Evolutionary conservation across 2,113 vertebrate genomes (phyloP).

Genomic region (crab-eating macaque (Macaca fascicularis)): T2T-MFA8v1.1 NC_088386.1:99624501-99625000

Average conservation of each 20-base stretch:
- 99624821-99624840: conserved; percentile 57
- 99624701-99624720: conserved; percentile 73
- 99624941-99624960: neutral
- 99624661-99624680: conserved; percentile 82
- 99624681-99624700: conserved; percentile 74
- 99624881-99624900: conserved; percentile 80
- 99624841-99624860: conserved; percentile 60
- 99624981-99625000: neutral
- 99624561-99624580: neutral
- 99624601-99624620: neutral
- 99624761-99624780: conserved; percentile 40
- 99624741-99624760: conserved; percentile 52
- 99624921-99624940: conserved; percentile 81
- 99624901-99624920: conserved; percentile 80
- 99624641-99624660: conserved; percentile 75
- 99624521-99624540: neutral
- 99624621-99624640: conserved; percentile 59
- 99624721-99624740: conserved; percentile 68
- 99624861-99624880: conserved; percentile 78
- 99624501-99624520: neutral
- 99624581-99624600: neutral
- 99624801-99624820: neutral
- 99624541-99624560: neutral
- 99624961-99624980: neutral
- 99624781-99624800: conserved; percentile 21